Evolutionary conservation across 1,140 invertebrate species (phyloP), one percentile per base, ranked within the genome.

Genomic region (Micrasema minimum): DNA sequence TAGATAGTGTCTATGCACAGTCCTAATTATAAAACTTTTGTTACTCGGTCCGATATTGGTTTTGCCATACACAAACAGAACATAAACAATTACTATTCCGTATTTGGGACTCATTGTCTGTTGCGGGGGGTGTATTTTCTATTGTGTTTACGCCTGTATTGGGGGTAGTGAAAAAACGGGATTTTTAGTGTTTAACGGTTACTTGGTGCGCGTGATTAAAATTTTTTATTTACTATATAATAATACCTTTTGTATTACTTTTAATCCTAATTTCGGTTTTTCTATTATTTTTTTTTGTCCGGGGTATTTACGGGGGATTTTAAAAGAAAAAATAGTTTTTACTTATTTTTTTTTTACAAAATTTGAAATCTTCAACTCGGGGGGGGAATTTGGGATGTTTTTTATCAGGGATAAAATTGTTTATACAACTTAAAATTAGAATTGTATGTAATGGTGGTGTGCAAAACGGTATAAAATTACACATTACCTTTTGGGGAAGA

Each of bases 1-100:
- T 84, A 85, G 83, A 85, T 85, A 84, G 83, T 85, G 83, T 85
- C n/a, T n/a, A n/a, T n/a, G n/a, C n/a, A 85, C 83, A 85, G 83
- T 83, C 83, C 82, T 72, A 75, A 75, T 73, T 71, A n/a, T n/a
- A n/a, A n/a, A 85, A 85, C 84, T 85, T 83, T 84, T 84, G 83
- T 84, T 83, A 83, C 82, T 82, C 82, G 83, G 80, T 85, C 82
- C 81, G 82, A 85, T 82, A 79, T 83, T 80, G 81, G 53, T 75
- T 70, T 57, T 59, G 50, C 66, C 69, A 22, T 38, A 74, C 41
- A 51, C 35, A 64, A 26, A 57, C 35, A 57, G 68, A 22, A 26
- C 69, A 62, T 22, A 57, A 72, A 26, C 45, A 70, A 64, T 45
- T 16, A 59, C 18, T 22, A 31, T 55, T 26, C 51, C 22, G 65